Evolutionary conservation across 2,797 vertebrate genomes (phyloP).

Genomic region (Buceros bicornis): DNA sequence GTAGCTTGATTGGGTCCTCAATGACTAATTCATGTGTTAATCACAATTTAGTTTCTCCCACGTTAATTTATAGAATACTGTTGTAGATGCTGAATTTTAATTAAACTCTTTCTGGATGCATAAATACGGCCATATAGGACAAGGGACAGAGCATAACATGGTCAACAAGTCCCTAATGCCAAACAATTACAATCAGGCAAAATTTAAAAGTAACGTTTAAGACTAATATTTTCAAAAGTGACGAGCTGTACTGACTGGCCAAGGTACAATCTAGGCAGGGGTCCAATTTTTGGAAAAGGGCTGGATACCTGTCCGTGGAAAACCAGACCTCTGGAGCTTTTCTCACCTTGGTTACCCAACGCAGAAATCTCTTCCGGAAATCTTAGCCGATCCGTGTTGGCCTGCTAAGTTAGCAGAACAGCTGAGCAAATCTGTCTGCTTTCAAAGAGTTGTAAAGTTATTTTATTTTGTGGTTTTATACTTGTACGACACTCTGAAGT

Average conservation of each 20-base stretch:
- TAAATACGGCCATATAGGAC: not conserved
- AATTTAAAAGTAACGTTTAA: not conserved
- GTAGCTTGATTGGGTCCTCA: constrained; percentile 51
- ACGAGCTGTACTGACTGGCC: not conserved
- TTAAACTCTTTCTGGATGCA: not conserved
- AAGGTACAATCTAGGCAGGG: not conserved
- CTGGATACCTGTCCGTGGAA: constrained; percentile 33
- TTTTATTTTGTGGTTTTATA: constrained; percentile 77
- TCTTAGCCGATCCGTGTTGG: not conserved
- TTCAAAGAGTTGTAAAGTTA: constrained; percentile 67
- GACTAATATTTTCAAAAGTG: not conserved
- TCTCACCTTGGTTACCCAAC: not conserved
- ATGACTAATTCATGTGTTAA: constrained; percentile 41
- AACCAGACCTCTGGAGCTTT: constrained; percentile 7
- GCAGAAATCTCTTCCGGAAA: not conserved
- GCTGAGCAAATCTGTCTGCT: constrained; percentile 47
- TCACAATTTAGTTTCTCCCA: constrained; percentile 60
- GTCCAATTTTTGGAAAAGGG: constrained; percentile 47
- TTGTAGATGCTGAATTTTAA: constrained; percentile 72
- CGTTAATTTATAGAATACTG: constrained; percentile 52
- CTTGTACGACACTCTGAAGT: constrained; percentile 66
- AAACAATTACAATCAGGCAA: not conserved
- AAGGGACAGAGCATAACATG: not conserved
- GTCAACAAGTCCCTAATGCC: not conserved
- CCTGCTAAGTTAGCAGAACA: constrained; percentile 41